phyloP scores from a whole-genome alignment of 2,113 vertebrate species.

The Ranitomeya variabilis region DNA sequence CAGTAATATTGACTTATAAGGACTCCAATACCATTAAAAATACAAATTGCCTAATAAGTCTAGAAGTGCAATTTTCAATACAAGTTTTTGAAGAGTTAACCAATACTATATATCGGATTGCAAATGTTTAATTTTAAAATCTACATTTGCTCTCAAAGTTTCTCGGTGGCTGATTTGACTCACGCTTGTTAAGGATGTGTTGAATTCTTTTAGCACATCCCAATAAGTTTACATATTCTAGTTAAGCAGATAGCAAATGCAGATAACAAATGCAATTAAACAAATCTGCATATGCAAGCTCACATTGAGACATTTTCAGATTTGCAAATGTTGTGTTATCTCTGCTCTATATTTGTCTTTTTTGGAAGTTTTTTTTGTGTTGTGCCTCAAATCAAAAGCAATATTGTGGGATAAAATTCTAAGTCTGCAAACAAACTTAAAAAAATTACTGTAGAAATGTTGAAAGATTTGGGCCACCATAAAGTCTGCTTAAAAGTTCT shows the following conservation, averaged over 20 bases:
- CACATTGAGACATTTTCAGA: background rate
- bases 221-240: slow-evolving; percentile 8
- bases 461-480: too few relatives aligned
- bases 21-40: too few relatives aligned
- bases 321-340: slow-evolving; percentile 28
- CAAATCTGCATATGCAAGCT: background rate
- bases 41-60: too few relatives aligned
- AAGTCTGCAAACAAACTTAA: background rate
- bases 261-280: slow-evolving; percentile 7
- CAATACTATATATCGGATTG: background rate
- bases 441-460: too few relatives aligned
- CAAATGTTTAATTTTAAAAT: background rate
- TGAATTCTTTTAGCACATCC: background rate
- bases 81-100: too few relatives aligned
- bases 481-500: too few relatives aligned
- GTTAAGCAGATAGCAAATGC: background rate
- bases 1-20: too few relatives aligned
- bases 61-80: too few relatives aligned
- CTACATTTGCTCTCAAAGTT: background rate
- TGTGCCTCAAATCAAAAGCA: background rate
- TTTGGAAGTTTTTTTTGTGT: background rate
- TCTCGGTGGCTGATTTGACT: background rate
- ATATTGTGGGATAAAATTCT: background rate
- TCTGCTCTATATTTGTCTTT: background rate
- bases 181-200: slow-evolving; percentile 15